Conservation (phyloP, 2,113 vertebrate genomes). For the Elanus axillaris region DNA sequence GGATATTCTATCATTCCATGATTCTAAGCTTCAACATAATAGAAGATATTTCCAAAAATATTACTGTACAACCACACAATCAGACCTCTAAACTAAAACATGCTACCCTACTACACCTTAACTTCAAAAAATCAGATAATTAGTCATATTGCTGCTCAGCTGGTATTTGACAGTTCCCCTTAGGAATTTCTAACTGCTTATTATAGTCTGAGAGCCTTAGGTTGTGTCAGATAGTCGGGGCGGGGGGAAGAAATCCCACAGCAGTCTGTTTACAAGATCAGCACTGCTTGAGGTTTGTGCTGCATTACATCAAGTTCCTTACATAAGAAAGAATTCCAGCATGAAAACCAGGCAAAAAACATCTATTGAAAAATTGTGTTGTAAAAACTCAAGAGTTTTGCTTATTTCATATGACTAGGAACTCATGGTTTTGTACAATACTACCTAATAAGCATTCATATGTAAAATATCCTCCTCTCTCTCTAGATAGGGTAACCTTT, state of each 20-base stretch:
- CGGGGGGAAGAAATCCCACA: neutral
- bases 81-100: neutral
- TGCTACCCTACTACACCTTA: neutral
- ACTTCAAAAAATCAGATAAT: neutral
- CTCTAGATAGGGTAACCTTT: neutral
- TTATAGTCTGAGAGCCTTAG: neutral
- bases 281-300: neutral
- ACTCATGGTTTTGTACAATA: neutral
- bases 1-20: neutral
- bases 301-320: neutral
- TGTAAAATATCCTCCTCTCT: neutral
- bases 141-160: neutral
- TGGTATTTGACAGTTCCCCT: neutral
- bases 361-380: neutral
- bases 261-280: neutral
- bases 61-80: neutral
- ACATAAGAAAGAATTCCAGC: neutral
- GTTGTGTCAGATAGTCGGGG: neutral
- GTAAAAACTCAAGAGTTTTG: neutral
- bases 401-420: neutral
- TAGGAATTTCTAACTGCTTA: neutral
- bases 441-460: neutral
- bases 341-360: neutral
- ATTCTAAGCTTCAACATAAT: neutral
- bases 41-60: neutral